phyloP scores from a whole-genome alignment of 2,113 vertebrate species.

The Siphamia tubifer region DNA sequence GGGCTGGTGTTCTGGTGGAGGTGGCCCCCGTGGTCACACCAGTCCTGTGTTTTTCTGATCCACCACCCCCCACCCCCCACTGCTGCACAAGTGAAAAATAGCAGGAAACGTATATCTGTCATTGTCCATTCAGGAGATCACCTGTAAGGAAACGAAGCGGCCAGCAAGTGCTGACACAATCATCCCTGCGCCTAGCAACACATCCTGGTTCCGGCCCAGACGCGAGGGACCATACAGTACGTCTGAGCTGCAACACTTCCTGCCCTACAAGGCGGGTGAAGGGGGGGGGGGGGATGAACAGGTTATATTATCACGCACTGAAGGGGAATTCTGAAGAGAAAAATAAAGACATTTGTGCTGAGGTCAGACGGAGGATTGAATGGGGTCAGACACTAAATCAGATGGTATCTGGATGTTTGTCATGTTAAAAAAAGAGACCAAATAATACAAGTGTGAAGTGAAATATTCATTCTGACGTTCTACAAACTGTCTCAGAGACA shows the following conservation, averaged over 20 bases:
- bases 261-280: conserved; percentile 58
- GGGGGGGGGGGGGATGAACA: conserved; percentile 36
- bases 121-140: conserved; percentile 82
- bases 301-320: conserved; percentile 68
- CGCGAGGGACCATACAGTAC: conserved; percentile 76
- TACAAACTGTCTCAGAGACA: too few relatives aligned
- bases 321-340: conserved; percentile 59
- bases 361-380: conserved; percentile 23
- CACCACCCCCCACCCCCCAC: conserved; percentile 18
- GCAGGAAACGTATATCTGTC: conserved; percentile 84
- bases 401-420: conserved; percentile 15
- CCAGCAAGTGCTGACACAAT: conserved; percentile 82
- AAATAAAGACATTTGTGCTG: conserved; percentile 39
- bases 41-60: conserved; percentile 69
- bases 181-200: conserved; percentile 79
- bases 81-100: conserved; percentile 74
- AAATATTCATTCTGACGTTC: too few relatives aligned
- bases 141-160: conserved; percentile 82
- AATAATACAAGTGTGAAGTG: too few relatives aligned
- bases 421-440: too few relatives aligned
- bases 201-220: conserved; percentile 82
- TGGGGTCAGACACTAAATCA: neutral
- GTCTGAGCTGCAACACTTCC: conserved; percentile 72
- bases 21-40: conserved; percentile 51
- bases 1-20: conserved; percentile 28